phyloP scores from a whole-genome alignment of 2,888 invertebrate species.

The Dione juno region DNA sequence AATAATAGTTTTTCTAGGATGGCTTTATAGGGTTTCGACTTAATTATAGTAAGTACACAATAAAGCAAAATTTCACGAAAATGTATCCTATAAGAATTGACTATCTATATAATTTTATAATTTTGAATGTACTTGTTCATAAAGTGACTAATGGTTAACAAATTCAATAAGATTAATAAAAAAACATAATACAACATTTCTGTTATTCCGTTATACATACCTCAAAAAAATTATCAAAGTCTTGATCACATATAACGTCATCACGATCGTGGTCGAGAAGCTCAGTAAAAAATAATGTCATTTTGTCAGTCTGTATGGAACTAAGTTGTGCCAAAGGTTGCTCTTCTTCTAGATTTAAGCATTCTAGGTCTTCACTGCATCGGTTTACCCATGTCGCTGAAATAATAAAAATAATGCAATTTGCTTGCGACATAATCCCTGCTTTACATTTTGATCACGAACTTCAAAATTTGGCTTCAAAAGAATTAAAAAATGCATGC shows the following conservation, averaged over 20 bases:
- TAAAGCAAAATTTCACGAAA: too few species aligned
- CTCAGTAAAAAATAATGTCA: slow-evolving; percentile 88
- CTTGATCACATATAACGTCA: slow-evolving; percentile 87
- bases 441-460: not conserved
- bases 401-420: slow-evolving; percentile 38
- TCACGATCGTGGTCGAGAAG: slow-evolving; percentile 88
- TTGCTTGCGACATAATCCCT: not conserved
- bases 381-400: slow-evolving; percentile 90
- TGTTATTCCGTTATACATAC: too few species aligned
- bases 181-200: too few species aligned
- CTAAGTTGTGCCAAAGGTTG: slow-evolving; percentile 81
- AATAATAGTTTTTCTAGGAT: too few species aligned
- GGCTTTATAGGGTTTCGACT: too few species aligned
- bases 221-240: slow-evolving; percentile 88
- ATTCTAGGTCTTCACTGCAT: slow-evolving; percentile 86
- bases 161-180: too few species aligned
- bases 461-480: not conserved
- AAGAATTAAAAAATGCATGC: too few species aligned
- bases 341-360: slow-evolving; percentile 81
- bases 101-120: too few species aligned
- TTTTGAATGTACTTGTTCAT: too few species aligned
- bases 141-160: too few species aligned
- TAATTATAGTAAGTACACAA: too few species aligned
- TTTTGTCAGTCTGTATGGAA: slow-evolving; percentile 86
- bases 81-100: too few species aligned